phyloP scores from a whole-genome alignment of 1,140 invertebrate species.

The Trachelipus rathkii region DNA sequence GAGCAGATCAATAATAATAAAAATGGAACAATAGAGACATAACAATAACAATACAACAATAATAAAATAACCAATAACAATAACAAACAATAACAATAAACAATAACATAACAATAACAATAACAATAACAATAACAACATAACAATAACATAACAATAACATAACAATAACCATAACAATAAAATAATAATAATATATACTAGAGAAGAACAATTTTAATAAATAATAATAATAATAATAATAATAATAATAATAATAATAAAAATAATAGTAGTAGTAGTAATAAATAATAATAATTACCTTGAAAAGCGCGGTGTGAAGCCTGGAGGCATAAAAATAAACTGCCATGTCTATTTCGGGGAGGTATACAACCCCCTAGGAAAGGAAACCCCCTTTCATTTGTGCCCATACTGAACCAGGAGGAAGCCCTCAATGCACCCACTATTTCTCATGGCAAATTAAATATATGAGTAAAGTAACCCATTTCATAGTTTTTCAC shows the following conservation, averaged over 20 bases:
- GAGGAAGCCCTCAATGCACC: neutral
- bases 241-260: slow-evolving; percentile 4
- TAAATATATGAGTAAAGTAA: neutral
- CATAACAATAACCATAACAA: no score
- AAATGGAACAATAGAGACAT: neutral
- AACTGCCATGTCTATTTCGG: slow-evolving; percentile 19
- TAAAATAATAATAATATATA: no score
- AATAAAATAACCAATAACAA: no score
- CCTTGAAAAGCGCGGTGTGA: slow-evolving; percentile 27
- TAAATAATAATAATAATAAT: neutral
- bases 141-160: no score
- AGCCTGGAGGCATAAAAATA: slow-evolving; percentile 29
- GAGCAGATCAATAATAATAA: neutral
- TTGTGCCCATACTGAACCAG: neutral
- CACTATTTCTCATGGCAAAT: slow-evolving; percentile 7
- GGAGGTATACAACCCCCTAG: neutral
- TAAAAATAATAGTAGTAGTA: neutral
- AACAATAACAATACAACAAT: neutral
- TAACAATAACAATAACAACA: no score
- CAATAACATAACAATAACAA: neutral
- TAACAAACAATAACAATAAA: no score
- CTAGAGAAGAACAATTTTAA: neutral
- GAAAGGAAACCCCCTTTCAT: neutral
- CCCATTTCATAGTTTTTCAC: neutral
- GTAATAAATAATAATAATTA: neutral